Evolutionary conservation across 1,140 invertebrate species (phyloP).

Genomic region (Vollenhovia emeryi): DNA sequence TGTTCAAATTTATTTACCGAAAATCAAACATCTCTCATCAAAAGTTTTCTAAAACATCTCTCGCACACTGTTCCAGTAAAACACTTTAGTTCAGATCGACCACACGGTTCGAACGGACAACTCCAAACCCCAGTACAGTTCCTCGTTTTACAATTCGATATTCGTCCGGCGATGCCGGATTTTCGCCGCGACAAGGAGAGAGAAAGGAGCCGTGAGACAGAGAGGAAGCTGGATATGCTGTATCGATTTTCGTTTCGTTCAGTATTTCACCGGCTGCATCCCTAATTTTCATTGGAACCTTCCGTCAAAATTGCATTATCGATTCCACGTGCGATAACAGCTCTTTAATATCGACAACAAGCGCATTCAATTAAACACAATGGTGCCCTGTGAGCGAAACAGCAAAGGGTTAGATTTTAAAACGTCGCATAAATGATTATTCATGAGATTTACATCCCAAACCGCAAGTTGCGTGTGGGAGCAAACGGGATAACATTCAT

Average conservation of each 20-base stretch:
- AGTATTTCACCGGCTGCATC: conserved; percentile 63
- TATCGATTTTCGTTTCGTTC: conserved; percentile 74
- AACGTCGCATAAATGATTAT: conserved; percentile 44
- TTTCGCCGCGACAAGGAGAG: conserved; percentile 27
- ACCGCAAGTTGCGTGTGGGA: conserved; percentile 5
- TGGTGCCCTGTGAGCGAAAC: neutral
- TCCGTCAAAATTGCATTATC: conserved; percentile 67
- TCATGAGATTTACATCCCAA: conserved; percentile 23
- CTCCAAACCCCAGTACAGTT: neutral
- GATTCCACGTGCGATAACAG: conserved; percentile 56
- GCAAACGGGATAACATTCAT: conserved; percentile 3
- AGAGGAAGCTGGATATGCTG: conserved; percentile 27
- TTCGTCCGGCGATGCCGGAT: conserved; percentile 30
- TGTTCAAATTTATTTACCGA: neutral
- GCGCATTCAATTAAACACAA: conserved; percentile 37
- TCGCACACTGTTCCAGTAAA: neutral
- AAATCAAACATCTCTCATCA: neutral
- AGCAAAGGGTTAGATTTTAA: conserved; percentile 44
- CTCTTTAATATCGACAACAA: conserved; percentile 47
- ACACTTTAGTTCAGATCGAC: neutral
- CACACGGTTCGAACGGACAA: neutral
- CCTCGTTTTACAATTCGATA: conserved; percentile 33
- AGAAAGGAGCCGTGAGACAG: conserved; percentile 18
- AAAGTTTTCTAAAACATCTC: neutral
- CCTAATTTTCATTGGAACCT: conserved; percentile 60